Evolutionary conservation across 2,113 vertebrate genomes (phyloP).

Genomic region (Heptranchias perlo): DNA sequence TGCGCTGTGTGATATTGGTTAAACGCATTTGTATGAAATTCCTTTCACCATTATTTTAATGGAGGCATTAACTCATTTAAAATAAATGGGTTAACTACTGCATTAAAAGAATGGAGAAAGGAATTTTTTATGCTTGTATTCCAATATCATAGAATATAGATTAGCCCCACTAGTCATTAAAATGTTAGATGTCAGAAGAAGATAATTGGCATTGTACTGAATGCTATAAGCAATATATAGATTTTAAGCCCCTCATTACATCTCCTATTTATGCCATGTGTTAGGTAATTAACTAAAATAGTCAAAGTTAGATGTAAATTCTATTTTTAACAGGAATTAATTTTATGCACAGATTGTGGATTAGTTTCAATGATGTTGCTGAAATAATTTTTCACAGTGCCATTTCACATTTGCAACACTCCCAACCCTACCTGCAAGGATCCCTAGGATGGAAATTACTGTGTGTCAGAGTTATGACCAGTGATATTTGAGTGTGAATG

Average conservation of each 20-base stretch:
- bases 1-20: background rate
- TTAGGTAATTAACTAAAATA: background rate
- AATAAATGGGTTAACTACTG: background rate
- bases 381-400: background rate
- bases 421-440: background rate
- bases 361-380: background rate
- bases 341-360: background rate
- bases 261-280: background rate
- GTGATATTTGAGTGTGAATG: background rate
- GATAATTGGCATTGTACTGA: background rate
- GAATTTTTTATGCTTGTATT: background rate
- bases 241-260: background rate
- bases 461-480: background rate
- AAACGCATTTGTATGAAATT: background rate
- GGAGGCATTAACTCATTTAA: background rate
- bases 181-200: background rate
- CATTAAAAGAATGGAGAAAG: background rate
- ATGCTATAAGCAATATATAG: background rate
- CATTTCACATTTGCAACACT: slow-evolving; percentile 1
- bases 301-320: background rate
- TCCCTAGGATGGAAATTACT: background rate
- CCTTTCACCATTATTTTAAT: background rate
- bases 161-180: background rate
- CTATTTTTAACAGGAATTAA: slow-evolving; percentile 2
- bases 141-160: background rate